Evolutionary conservation across 2,888 invertebrate species (phyloP).

Genomic region (Trichopria drosophilae): DNA sequence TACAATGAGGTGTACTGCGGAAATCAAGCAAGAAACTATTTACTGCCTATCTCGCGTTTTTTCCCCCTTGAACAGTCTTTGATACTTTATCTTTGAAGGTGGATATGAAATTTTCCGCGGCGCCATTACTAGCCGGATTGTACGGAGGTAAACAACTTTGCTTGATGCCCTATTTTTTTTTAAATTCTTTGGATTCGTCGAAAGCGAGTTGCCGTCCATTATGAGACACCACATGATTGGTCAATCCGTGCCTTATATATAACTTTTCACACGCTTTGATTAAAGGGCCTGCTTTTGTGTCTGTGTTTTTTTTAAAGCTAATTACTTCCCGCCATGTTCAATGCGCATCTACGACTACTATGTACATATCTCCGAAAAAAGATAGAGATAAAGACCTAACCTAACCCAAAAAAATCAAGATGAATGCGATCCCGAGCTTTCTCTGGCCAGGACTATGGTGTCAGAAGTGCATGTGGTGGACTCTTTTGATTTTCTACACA

Average conservation of each 20-base stretch:
- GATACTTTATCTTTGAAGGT: slow-evolving; percentile 30
- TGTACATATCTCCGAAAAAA: slow-evolving; percentile 23
- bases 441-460: too few species aligned
- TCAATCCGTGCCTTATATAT: slow-evolving; percentile 28
- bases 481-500: slow-evolving; percentile 24
- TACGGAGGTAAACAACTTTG: slow-evolving; percentile 24
- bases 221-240: slow-evolving; percentile 26
- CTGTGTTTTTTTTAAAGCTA: slow-evolving; percentile 28
- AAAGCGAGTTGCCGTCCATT: slow-evolving; percentile 31
- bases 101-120: slow-evolving; percentile 28
- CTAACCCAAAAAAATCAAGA: slow-evolving; percentile 31
- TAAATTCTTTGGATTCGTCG: slow-evolving; percentile 18
- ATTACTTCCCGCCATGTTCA: slow-evolving; percentile 34
- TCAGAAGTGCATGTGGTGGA: slow-evolving; percentile 26
- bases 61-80: background rate
- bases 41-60: background rate
- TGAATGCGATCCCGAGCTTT: slow-evolving; percentile 27
- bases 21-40: slow-evolving; percentile 19
- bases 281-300: slow-evolving; percentile 12
- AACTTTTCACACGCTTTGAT: slow-evolving; percentile 17
- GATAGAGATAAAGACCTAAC: too few species aligned
- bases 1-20: slow-evolving; percentile 23
- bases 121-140: slow-evolving; percentile 27
- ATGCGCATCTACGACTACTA: slow-evolving; percentile 31
- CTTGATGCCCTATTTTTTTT: slow-evolving; percentile 16